Conservation (phyloP, 2,888 invertebrate genomes). For the Tridacna gigas region DNA sequence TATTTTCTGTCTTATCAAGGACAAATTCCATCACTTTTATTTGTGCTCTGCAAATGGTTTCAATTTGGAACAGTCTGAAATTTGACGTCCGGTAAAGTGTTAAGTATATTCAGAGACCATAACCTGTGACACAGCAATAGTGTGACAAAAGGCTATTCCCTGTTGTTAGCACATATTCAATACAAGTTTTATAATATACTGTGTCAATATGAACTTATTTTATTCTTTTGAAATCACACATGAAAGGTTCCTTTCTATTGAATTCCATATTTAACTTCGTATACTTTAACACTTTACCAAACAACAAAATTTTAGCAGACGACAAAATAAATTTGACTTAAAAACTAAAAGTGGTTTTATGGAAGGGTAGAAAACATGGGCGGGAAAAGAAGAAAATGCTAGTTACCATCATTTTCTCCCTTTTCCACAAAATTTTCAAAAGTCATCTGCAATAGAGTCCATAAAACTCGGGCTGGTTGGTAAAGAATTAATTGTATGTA, state of each 20-base stretch:
- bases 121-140: no score
- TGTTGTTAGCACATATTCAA: background rate
- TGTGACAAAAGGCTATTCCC: no score
- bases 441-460: background rate
- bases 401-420: background rate
- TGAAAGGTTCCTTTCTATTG: constrained; percentile 8
- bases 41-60: no score
- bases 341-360: no score
- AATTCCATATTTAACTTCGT: background rate
- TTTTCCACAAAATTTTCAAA: background rate
- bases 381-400: background rate
- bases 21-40: no score
- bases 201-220: constrained; percentile 9
- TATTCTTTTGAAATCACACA: constrained; percentile 1
- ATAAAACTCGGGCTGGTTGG: background rate
- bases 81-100: no score
- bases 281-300: no score
- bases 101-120: no score
- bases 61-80: no score
- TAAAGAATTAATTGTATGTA: background rate
- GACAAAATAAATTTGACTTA: no score
- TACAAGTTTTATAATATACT: constrained; percentile 7
- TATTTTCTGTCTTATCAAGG: no score
- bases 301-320: no score
- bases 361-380: background rate